A percentile compares a stretch with the other conserved stretches of the same genome.
These are phyloP conservation scores for Agrotis segetum DNA, from an alignment of 2,888 invertebrate genomes.

Conservation along the genomic window DNA sequence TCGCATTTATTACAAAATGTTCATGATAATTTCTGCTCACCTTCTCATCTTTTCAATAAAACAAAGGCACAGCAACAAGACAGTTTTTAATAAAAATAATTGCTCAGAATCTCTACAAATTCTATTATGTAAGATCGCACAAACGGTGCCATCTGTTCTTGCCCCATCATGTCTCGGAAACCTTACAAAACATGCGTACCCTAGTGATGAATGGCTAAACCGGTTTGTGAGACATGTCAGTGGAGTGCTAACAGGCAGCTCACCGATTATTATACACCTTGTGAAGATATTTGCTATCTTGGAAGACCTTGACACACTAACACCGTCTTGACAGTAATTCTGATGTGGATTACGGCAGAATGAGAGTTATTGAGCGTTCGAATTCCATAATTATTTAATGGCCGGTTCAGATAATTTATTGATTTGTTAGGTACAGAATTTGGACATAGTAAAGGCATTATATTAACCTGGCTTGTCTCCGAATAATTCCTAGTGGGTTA, in stretches of 20 bases:
- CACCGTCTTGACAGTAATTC: constrained; percentile 37
- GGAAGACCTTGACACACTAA: constrained; percentile 56
- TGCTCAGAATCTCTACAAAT: constrained; percentile 5
- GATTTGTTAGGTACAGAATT: background rate
- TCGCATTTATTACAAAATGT: no score
- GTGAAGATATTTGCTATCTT: constrained; percentile 49
- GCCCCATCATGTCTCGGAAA: constrained; percentile 37
- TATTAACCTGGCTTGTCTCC: background rate
- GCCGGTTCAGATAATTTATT: background rate
- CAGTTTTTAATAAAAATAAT: constrained; percentile 10
- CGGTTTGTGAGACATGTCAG: constrained; percentile 52
- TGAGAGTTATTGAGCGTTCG: background rate
- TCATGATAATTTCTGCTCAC: no score
- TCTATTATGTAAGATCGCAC: constrained; percentile 23
- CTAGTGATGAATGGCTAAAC: constrained; percentile 51
- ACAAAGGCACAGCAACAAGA: background rate
- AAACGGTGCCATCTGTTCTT: constrained; percentile 36
- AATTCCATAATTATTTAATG: background rate
- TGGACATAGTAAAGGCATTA: background rate
- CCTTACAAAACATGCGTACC: constrained; percentile 50
- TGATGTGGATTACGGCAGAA: constrained; percentile 22
- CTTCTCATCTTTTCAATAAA: background rate
- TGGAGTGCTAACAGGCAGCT: constrained; percentile 37
- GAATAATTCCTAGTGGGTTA: background rate
- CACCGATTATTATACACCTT: constrained; percentile 45